A percentile compares a stretch with the other conserved stretches of the same genome.
Evolutionary conservation across 2,797 vertebrate species (phyloP).

Genomic region (Periparus ater): DNA sequence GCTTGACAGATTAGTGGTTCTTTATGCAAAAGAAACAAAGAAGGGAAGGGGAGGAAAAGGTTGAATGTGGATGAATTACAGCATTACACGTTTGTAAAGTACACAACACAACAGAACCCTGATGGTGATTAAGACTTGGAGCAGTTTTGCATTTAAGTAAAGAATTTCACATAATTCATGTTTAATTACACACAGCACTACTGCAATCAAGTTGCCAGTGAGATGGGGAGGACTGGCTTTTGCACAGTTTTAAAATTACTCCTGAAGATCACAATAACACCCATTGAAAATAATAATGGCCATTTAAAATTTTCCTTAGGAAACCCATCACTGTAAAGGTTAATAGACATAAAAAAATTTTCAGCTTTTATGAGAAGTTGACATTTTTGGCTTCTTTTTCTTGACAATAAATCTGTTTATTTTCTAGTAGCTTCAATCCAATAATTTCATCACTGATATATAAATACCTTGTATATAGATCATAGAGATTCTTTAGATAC

Average conservation of each 20-base stretch:
- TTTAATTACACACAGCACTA: slow-evolving; percentile 15
- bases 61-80: slow-evolving; percentile 41
- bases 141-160: background rate
- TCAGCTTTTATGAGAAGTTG: background rate
- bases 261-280: background rate
- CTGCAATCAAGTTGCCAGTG: background rate
- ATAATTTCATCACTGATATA: background rate
- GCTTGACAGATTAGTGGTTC: slow-evolving; percentile 90
- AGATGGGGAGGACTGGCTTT: background rate
- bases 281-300: background rate
- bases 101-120: slow-evolving; percentile 9
- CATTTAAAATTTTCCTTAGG: background rate
- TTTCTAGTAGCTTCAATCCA: background rate
- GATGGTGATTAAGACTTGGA: background rate
- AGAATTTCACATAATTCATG: background rate
- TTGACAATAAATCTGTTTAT: background rate
- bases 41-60: slow-evolving; percentile 53
- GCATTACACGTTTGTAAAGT: slow-evolving; percentile 15
- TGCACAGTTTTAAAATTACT: background rate
- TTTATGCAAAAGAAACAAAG: slow-evolving; percentile 73
- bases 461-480: slow-evolving; percentile 92
- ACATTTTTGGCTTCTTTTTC: background rate
- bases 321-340: background rate
- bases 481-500: slow-evolving; percentile 97
- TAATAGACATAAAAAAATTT: background rate